Conservation (phyloP, 1,140 invertebrate genomes). For the Ceratina japonica region DNA sequence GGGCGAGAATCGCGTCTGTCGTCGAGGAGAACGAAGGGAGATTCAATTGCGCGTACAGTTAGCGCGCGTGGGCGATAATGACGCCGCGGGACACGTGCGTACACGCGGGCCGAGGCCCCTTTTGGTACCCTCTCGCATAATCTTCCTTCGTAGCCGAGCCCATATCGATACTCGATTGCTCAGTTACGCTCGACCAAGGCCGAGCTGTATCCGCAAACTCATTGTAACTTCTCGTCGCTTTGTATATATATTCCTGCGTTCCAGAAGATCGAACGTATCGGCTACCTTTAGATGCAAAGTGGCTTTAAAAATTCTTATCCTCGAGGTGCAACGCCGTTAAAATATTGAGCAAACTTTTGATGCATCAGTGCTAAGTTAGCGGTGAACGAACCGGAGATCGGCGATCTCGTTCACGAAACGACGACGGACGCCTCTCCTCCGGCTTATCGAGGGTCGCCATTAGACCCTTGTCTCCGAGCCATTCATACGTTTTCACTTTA, state of each 20-base stretch:
- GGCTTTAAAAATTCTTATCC: too few species aligned
- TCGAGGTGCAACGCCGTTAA: too few species aligned
- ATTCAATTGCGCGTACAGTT: slow-evolving; percentile 74
- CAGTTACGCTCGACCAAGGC: slow-evolving; percentile 32
- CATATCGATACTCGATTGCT: slow-evolving; percentile 27
- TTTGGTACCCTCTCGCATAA: slow-evolving; percentile 44
- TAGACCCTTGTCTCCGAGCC: slow-evolving; percentile 21
- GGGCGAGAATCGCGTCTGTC: slow-evolving; percentile 45
- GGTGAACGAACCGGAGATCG: neutral
- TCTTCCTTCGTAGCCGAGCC: slow-evolving; percentile 43
- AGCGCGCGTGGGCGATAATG: slow-evolving; percentile 74
- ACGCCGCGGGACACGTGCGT: slow-evolving; percentile 59
- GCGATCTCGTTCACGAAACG: slow-evolving; percentile 3
- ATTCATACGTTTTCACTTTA: slow-evolving; percentile 50
- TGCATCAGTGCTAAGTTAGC: too few species aligned
- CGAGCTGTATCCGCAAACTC: neutral
- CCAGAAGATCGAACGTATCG: too few species aligned
- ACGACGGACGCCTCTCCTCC: slow-evolving; percentile 9
- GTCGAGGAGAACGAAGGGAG: slow-evolving; percentile 39
- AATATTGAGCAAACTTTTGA: too few species aligned
- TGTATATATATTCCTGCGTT: too few species aligned
- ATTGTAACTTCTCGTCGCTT: too few species aligned
- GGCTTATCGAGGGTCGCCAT: slow-evolving; percentile 39
- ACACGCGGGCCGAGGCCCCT: slow-evolving; percentile 43
- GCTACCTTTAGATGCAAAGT: too few species aligned